Percentiles rank a stretch among this genome's conserved stretches.
phyloP scores from a whole-genome alignment of 1,140 invertebrate genomes.

The Bombus breviceps region DNA sequence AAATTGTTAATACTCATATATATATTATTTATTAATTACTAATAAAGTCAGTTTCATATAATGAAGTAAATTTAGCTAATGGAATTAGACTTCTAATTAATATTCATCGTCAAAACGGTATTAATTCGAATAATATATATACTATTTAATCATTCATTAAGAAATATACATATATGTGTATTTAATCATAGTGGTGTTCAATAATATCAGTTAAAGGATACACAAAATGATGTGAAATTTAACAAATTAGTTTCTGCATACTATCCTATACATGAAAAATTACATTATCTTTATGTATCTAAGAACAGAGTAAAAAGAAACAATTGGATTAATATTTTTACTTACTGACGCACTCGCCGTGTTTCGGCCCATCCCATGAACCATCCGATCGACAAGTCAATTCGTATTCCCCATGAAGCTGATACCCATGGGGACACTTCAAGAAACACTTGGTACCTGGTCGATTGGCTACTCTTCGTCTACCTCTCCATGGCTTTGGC shows the following conservation, averaged over 20 bases:
- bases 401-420: conserved; percentile 80
- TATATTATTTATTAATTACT: not conserved
- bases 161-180: too few relatives aligned
- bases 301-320: not conserved
- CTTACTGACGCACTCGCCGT: conserved; percentile 81
- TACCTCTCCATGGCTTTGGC: conserved; percentile 69
- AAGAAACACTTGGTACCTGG: conserved; percentile 81
- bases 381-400: conserved; percentile 78
- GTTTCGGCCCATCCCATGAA: conserved; percentile 79
- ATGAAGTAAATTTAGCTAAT: not conserved
- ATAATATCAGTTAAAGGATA: too few relatives aligned
- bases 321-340: conserved; percentile 30
- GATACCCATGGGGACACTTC: conserved; percentile 79
- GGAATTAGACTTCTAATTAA: not conserved
- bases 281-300: too few relatives aligned
- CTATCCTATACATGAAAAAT: not conserved
- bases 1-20: not conserved
- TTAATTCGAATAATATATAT: not conserved
- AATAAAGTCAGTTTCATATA: not conserved
- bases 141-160: not conserved
- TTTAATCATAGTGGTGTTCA: too few relatives aligned
- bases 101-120: not conserved
- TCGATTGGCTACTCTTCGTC: conserved; percentile 71
- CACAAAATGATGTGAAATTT: too few relatives aligned
- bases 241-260: not conserved